Conservation (phyloP, 37 sponge, comb jelly and placozoan species). For the Geodia barretti region DNA sequence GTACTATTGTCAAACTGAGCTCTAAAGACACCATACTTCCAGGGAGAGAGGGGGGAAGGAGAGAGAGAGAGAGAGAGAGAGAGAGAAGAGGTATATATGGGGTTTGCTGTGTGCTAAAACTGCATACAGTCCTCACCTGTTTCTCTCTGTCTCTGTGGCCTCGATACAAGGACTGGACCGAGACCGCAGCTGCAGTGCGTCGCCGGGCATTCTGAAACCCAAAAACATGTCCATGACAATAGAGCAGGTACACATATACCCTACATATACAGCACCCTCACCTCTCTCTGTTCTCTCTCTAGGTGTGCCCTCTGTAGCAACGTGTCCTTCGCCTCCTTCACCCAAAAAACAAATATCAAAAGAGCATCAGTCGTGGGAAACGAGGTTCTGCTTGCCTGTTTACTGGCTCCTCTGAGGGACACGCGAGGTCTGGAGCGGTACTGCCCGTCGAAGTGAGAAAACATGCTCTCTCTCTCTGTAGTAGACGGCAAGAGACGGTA, state of each 20-base stretch:
- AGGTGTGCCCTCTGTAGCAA: conserved; percentile 39
- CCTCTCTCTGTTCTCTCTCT: conserved; percentile 77
- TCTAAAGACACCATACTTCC: conserved; percentile 33
- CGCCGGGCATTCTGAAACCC: conserved; percentile 2
- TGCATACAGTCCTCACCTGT: conserved; percentile 24
- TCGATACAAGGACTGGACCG: conserved; percentile 46
- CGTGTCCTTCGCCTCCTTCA: conserved; percentile 31
- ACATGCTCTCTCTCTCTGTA: conserved; percentile 6
- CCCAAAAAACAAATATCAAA: background rate
- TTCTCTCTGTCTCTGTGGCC: conserved; percentile 19
- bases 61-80: too few relatives aligned
- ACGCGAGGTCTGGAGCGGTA: conserved; percentile 74
- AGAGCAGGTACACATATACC: background rate
- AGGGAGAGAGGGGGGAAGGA: too few relatives aligned
- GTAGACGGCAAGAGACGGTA: too few relatives aligned
- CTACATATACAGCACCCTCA: background rate
- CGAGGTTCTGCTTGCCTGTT: conserved; percentile 25
- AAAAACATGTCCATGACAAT: background rate
- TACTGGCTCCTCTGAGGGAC: conserved; percentile 77
- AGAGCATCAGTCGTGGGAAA: background rate
- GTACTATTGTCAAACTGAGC: conserved; percentile 27
- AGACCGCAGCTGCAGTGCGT: conserved; percentile 18
- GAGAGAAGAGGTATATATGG: too few relatives aligned
- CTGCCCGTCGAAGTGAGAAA: conserved; percentile 76
- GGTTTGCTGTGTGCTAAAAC: background rate